These are phyloP conservation scores for Apostichopus parvimensis DNA, from an alignment of 35 echinoderm and acorn worm genomes.

Conservation along the genomic window DNA sequence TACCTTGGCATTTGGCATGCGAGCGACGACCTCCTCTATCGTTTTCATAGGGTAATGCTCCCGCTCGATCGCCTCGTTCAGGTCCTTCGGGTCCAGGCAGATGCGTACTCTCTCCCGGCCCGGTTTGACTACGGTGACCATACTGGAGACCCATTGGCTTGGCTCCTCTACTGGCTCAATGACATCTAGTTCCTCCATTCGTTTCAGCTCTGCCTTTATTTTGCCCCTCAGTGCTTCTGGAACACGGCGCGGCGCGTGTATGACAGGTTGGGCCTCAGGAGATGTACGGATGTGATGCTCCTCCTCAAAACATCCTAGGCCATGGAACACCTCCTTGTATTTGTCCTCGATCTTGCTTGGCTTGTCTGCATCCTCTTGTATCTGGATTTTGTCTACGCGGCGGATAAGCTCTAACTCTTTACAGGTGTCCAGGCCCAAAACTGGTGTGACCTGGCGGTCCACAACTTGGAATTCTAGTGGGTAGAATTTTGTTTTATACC, in stretches of 20 bases:
- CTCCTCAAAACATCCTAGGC: slow-evolving; percentile 45
- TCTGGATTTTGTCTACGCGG: background rate
- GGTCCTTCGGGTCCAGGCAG: slow-evolving; percentile 45
- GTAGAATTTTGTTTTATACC: slow-evolving; percentile 1
- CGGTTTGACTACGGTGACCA: slow-evolving; percentile 30
- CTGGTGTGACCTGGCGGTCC: background rate
- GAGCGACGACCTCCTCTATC: no score
- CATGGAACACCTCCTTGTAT: slow-evolving; percentile 46
- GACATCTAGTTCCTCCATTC: slow-evolving; percentile 44
- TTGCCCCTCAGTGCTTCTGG: slow-evolving; percentile 38
- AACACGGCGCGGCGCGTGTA: slow-evolving; percentile 60
- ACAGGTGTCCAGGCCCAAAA: background rate
- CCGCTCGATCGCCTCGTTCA: no score
- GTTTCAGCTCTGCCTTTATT: slow-evolving; percentile 49
- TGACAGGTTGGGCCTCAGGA: background rate
- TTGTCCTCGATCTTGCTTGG: background rate
- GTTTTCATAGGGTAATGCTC: background rate
- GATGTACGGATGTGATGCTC: background rate
- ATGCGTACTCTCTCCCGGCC: slow-evolving; percentile 26
- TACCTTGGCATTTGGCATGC: no score
- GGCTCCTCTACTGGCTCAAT: slow-evolving; percentile 38
- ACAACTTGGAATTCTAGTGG: slow-evolving; percentile 28
- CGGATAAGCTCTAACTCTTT: background rate
- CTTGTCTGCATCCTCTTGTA: background rate
- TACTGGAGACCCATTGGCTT: slow-evolving; percentile 44